Conservation (phyloP, 2,113 vertebrate species). For the Piaya cayana region DNA sequence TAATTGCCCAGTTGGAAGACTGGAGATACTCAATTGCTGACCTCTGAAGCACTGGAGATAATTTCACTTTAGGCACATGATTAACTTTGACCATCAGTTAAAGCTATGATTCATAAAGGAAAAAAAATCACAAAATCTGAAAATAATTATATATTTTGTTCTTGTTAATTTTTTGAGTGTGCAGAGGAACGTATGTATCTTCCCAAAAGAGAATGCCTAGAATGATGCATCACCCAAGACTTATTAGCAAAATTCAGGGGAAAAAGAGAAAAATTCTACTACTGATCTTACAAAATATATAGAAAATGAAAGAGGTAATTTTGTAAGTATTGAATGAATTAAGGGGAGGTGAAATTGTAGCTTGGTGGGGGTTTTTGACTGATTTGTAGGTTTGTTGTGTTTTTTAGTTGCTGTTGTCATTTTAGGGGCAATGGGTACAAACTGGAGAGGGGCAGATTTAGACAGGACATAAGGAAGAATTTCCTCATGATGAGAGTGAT, state of each 20-base stretch:
- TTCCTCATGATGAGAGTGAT: no score
- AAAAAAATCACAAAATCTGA: neutral
- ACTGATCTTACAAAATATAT: neutral
- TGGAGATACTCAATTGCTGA: neutral
- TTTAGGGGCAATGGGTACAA: no score
- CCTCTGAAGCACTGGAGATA: neutral
- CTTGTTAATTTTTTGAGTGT: neutral
- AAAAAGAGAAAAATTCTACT: neutral
- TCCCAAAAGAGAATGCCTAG: neutral
- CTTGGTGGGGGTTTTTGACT: neutral
- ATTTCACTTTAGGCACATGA: neutral
- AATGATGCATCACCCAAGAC: neutral
- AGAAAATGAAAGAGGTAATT: neutral
- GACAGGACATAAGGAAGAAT: no score
- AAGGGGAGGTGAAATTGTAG: rapidly evolving
- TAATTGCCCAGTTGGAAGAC: neutral
- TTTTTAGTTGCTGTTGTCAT: no score
- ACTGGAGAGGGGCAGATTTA: no score
- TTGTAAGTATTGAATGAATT: neutral
- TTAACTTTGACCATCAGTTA: neutral
- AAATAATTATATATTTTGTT: neutral
- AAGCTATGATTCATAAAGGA: neutral
- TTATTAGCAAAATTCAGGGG: neutral
- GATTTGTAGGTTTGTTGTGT: neutral
- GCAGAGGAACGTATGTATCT: neutral